Evolutionary conservation across 2,888 invertebrate genomes (phyloP), one percentile per base, ranked within the genome.

Genomic region (Graphium colonna): DNA sequence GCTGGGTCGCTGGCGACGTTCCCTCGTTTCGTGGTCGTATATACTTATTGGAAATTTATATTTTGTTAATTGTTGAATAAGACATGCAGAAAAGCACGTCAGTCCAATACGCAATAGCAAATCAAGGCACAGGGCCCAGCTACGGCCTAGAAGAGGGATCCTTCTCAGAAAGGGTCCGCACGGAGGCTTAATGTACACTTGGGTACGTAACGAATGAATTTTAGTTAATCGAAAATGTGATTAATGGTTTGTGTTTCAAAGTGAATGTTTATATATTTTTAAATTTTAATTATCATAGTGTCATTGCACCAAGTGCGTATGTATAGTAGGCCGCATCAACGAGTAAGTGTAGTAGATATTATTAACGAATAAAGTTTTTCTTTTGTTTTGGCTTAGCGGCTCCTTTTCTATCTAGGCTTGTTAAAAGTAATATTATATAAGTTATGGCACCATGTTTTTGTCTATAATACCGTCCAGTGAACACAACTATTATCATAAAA

Each of bases 381-480:
- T 67, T 69, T 49, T 68, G 52, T 62, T 71, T 72, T 69, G 65
- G 68, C 68, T 72, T 72, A 69, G 68, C 71, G 69, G 63, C 69
- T 70, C 67, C n/a, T 71, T 71, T 47, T 48, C 38, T 53, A 65
- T 60, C 58, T 69, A 68, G 65, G 69, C 66, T 73, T 67, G 58
- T 74, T 67, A 58, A 65, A 58, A 63, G 57, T 66, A 57, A 66
- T 69, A n/a, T n/a, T n/a, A 64, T 68, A 67, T 70, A 68, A 66
- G 67, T 67, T 65, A 69, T 66, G 70, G 75, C 82, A 82, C 78
- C 75, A 73, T 73, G 67, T 74, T 75, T 63, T 79, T 79, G 73
- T 82, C 72, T 79, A 68, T 74, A 75, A 84, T 77, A 86, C 87
- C 87, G 87, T 88, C 87, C 87, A 88, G 84, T 86, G 79, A 83